These are phyloP conservation scores for Hemicrepidius hirtus DNA, from an alignment of 2,888 invertebrate genomes.

Conservation along the genomic window DNA sequence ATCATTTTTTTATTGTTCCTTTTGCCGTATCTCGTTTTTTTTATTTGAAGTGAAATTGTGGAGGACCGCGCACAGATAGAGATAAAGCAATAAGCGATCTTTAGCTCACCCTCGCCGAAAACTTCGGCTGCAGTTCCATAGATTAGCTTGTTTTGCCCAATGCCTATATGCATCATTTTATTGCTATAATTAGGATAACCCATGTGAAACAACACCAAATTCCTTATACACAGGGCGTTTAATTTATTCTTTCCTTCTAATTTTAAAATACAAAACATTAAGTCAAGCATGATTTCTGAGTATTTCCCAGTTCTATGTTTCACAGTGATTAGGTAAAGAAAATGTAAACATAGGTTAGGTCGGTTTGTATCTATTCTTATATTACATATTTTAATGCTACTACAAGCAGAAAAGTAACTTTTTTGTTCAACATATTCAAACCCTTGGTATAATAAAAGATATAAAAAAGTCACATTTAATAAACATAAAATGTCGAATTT, in stretches of 20 bases:
- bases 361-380: no score
- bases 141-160: constrained; percentile 20
- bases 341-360: no score
- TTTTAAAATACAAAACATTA: no score
- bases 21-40: constrained; percentile 27
- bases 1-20: constrained; percentile 32
- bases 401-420: no score
- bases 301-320: no score
- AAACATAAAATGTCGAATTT: background rate
- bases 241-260: no score
- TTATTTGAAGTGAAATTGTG: constrained; percentile 31
- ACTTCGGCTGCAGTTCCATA: constrained; percentile 16
- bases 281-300: no score
- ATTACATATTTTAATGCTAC: no score
- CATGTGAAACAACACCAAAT: no score
- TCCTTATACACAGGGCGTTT: no score
- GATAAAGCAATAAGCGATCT: constrained; percentile 35
- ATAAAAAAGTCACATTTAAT: background rate
- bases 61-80: constrained; percentile 26
- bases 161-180: constrained; percentile 14
- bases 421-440: no score
- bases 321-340: no score
- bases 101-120: constrained; percentile 28
- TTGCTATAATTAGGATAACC: constrained; percentile 17
- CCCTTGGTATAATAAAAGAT: background rate